Conservation (phyloP, 2,113 vertebrate genomes). For the Isichthys henryi region DNA sequence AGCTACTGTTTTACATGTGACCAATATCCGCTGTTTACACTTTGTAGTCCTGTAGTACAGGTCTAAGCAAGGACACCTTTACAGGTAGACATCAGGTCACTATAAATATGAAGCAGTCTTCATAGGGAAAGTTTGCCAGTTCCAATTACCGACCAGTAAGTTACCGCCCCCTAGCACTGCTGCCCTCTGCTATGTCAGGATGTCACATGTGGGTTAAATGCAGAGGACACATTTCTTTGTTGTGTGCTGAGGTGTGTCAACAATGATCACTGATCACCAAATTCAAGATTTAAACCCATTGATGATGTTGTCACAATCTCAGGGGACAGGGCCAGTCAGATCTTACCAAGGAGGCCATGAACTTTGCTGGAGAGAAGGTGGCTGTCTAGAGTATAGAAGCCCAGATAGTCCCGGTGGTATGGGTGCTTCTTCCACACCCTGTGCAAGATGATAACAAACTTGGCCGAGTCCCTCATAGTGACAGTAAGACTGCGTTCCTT, state of each 20-base stretch:
- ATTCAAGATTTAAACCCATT: no score
- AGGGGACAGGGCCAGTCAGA: neutral
- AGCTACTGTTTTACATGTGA: neutral
- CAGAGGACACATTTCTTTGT: no score
- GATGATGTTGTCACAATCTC: neutral
- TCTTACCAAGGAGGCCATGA: slow-evolving; percentile 84
- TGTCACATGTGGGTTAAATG: no score
- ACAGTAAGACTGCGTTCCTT: slow-evolving; percentile 69
- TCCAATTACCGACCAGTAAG: no score
- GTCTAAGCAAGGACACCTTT: neutral
- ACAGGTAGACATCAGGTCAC: neutral
- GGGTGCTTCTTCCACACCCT: slow-evolving; percentile 80
- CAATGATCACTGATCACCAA: no score
- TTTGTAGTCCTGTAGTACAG: neutral
- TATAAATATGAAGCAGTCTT: neutral
- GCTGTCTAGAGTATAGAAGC: slow-evolving; percentile 80
- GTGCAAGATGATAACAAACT: slow-evolving; percentile 83
- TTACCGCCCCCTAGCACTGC: no score
- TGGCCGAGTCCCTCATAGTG: slow-evolving; percentile 67
- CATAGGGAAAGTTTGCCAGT: neutral
- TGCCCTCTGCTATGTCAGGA: no score
- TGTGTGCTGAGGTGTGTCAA: no score
- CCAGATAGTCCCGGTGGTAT: slow-evolving; percentile 75
- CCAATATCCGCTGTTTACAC: neutral
- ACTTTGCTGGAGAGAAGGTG: slow-evolving; percentile 70